phyloP scores from a whole-genome alignment of 2,797 vertebrate genomes.

The Cyclopterus lumpus region DNA sequence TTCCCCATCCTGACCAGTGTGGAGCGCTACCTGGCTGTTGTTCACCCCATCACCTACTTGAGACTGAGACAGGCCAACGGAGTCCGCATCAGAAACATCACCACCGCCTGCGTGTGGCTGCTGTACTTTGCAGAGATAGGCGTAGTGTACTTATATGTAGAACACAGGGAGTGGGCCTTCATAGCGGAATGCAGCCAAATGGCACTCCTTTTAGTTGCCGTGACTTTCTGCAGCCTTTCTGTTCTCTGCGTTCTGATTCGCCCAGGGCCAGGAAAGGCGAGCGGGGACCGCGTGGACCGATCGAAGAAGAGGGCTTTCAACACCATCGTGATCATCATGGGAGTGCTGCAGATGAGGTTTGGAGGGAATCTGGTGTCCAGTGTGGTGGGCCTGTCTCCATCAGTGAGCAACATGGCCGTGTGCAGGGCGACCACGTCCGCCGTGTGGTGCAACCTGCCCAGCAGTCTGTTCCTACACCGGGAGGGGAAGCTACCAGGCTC shows the following conservation, averaged over 20 bases:
- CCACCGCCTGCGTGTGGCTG: not conserved
- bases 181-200: accelerated
- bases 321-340: not conserved
- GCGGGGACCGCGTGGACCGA: not conserved
- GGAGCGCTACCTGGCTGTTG: constrained; percentile 45
- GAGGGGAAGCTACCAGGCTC: not conserved
- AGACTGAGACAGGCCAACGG: not conserved
- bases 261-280: not conserved
- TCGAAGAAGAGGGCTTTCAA: constrained; percentile 7
- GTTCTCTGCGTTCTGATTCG: constrained; percentile 21
- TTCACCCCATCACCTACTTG: constrained; percentile 44
- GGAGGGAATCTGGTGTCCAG: not conserved
- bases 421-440: not conserved
- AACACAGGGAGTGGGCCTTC: no score
- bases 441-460: not conserved
- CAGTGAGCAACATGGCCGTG: not conserved
- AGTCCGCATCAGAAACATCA: constrained; percentile 10
- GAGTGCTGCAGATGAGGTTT: constrained; percentile 1
- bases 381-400: not conserved
- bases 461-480: not conserved
- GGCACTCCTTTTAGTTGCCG: not conserved
- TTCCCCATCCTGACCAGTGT: constrained; percentile 12
- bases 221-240: constrained; percentile 7
- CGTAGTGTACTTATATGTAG: no score
- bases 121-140: accelerated